phyloP scores from a whole-genome alignment of 2,113 vertebrate species.

The Canis aureus region DNA sequence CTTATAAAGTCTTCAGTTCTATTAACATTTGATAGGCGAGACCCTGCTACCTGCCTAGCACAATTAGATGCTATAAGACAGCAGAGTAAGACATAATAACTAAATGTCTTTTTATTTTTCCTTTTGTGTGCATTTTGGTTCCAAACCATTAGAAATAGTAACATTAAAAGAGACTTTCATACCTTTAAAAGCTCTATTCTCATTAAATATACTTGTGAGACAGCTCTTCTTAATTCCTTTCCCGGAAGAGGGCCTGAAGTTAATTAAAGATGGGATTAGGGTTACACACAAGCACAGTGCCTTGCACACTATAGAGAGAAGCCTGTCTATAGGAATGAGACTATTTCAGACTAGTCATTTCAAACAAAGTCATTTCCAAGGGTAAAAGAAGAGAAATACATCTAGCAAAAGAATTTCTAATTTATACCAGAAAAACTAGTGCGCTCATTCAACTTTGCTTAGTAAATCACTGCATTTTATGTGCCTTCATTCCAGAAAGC shows the following conservation, averaged over 20 bases:
- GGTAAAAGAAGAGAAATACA: not conserved
- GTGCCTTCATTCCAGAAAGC: not conserved
- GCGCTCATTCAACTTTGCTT: not conserved
- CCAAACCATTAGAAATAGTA: constrained; percentile 31
- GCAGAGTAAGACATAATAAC: not conserved
- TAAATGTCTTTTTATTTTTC: not conserved
- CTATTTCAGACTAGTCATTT: constrained; percentile 3
- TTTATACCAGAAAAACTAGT: not conserved
- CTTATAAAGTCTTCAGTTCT: constrained; percentile 39
- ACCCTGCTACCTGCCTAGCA: not conserved
- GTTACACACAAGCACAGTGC: not conserved
- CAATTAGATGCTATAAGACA: not conserved
- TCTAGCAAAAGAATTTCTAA: constrained; percentile 39
- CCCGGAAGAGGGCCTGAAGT: not conserved
- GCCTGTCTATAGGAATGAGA: not conserved
- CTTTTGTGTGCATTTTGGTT: not conserved
- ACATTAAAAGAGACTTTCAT: constrained; percentile 8
- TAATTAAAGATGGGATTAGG: not conserved
- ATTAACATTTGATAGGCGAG: constrained; percentile 14
- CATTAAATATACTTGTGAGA: constrained; percentile 6
- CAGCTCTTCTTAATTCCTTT: not conserved
- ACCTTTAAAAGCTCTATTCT: constrained; percentile 33
- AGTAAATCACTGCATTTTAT: not conserved
- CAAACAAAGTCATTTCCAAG: not conserved
- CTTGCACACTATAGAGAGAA: not conserved